These are phyloP conservation scores for Etia nguti DNA, from an alignment of 2,113 vertebrate species.

Conservation along the genomic window DNA sequence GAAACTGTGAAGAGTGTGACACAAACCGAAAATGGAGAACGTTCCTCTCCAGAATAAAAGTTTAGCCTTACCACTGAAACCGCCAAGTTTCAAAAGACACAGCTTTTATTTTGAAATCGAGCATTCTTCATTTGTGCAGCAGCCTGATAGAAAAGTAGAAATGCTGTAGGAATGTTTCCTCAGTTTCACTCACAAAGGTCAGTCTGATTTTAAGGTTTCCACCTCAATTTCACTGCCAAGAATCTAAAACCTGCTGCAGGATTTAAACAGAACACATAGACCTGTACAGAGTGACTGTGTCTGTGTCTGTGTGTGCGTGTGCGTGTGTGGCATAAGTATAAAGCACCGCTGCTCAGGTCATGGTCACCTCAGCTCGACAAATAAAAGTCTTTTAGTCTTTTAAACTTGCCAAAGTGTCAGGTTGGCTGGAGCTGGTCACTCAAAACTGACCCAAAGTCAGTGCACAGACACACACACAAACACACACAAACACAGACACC, in stretches of 20 bases:
- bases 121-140: background rate
- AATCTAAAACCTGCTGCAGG: background rate
- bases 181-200: background rate
- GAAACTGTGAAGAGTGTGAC: background rate
- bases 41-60: background rate
- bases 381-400: background rate
- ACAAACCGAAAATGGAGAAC: accelerated
- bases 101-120: background rate
- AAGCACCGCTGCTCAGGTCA: background rate
- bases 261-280: background rate
- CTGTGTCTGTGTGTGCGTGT: background rate
- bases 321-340: background rate
- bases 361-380: background rate
- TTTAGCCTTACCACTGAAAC: background rate
- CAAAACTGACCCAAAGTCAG: background rate
- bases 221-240: background rate
- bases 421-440: background rate
- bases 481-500: background rate
- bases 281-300: background rate
- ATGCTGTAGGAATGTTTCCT: background rate
- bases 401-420: background rate
- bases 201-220: background rate
- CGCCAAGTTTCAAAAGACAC: background rate
- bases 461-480: no score
- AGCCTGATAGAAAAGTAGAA: background rate